Conservation (phyloP, 2,888 invertebrate genomes). For the Napeogenes sylphis region DNA sequence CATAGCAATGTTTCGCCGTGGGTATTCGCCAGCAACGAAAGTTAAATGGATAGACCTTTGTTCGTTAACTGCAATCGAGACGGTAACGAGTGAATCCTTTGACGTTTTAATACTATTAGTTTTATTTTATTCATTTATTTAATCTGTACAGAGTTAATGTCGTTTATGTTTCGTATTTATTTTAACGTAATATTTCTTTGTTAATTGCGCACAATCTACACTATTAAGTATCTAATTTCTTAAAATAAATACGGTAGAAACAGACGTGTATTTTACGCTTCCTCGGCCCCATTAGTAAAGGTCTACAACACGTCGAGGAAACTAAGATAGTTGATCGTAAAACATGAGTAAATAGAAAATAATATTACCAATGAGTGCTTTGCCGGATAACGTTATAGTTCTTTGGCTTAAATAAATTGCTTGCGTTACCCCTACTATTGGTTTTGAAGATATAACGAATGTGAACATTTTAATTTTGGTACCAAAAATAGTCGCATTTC, state of each 20-base stretch:
- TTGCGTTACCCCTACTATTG: too few species aligned
- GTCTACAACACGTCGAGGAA: constrained; percentile 14
- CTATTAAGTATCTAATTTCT: too few species aligned
- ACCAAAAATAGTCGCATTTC: too few species aligned
- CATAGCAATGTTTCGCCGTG: constrained; percentile 1
- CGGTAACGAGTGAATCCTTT: constrained; percentile 26
- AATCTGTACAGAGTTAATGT: background rate
- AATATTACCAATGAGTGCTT: constrained; percentile 10
- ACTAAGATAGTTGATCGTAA: constrained; percentile 17
- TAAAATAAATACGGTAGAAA: too few species aligned
- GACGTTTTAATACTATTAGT: constrained; percentile 11
- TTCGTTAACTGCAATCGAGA: constrained; percentile 26
- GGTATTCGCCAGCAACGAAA: constrained; percentile 6
- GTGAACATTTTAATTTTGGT: too few species aligned
- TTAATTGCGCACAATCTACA: background rate
- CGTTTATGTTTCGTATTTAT: background rate
- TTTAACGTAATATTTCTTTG: background rate
- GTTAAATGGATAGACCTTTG: constrained; percentile 23
- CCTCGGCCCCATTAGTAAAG: constrained; percentile 17
- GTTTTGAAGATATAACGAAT: too few species aligned
- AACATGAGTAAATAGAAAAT: constrained; percentile 17
- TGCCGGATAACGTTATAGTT: constrained; percentile 5
- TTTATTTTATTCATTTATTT: background rate
- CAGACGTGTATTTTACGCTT: too few species aligned
- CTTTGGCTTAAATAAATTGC: background rate